A percentile compares a stretch with the other conserved stretches of the same genome.
phyloP scores from a whole-genome alignment of 2,797 vertebrate genomes.

The Manis javanica region DNA sequence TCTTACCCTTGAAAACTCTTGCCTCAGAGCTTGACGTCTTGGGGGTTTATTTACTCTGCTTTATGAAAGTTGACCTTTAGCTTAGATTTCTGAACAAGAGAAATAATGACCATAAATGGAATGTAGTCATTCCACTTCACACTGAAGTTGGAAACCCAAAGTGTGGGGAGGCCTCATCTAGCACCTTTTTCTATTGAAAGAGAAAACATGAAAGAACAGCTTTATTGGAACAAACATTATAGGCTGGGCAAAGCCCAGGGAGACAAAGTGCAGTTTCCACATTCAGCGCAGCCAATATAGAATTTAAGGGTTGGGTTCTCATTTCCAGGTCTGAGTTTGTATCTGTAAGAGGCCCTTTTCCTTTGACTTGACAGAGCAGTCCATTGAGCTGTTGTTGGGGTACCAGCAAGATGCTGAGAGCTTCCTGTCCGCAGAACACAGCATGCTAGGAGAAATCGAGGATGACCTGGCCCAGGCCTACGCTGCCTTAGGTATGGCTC shows the following conservation, averaged over 20 bases:
- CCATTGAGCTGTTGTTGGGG: conserved; percentile 86
- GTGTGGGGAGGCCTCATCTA: neutral
- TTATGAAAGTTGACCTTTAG: conserved; percentile 38
- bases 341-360: neutral
- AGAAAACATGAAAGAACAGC: neutral
- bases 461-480: conserved; percentile 92
- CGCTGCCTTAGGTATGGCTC: conserved; percentile 89
- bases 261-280: neutral
- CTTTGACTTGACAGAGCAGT: conserved; percentile 85
- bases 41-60: neutral
- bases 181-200: neutral
- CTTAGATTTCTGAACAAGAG: conserved; percentile 25
- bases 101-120: neutral
- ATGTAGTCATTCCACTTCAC: neutral
- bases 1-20: neutral
- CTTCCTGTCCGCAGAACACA: conserved; percentile 90
- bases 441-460: conserved; percentile 90
- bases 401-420: conserved; percentile 83
- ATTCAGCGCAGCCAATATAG: neutral
- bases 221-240: neutral
- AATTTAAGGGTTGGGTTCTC: neutral
- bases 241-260: neutral
- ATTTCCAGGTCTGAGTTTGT: conserved; percentile 24
- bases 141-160: neutral
- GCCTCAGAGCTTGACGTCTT: neutral